Base-by-base conservation (phyloP, 1,140 invertebrate species). In the Andrena cerasifolii region DNA sequence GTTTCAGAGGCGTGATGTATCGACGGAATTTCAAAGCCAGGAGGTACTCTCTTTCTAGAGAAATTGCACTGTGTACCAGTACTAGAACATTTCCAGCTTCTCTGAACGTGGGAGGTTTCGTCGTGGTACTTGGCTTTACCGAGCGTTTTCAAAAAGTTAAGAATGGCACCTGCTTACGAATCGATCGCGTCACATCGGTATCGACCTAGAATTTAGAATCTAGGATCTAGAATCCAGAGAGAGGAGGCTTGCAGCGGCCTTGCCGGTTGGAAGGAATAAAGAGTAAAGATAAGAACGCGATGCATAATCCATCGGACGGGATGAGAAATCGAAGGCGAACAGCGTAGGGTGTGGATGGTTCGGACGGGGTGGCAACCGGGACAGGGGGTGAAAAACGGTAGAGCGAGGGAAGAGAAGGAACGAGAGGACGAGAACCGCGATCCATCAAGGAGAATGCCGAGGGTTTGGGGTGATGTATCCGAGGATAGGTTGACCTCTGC, bases 1-100 rank as follows among this genome's bases (percentile, higher is more conserved):
- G 86, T 88, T 90, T 84, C 88, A 90, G 88, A 90, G 87, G 89
- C 89, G 90, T 90, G 90, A 91, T 90, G 90, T 90, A 91, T 91
- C 90, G 90, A 90, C 89, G 85, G 89, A 89, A 91, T 90, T 90
- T 84, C 86, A 84, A 91, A 90, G 87, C 89, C 87, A 87, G 79
- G 33, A 58, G 54, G 63, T 43, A 40, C 43, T 26, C 45, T 33
- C 10, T 45, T 26, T 61, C 14, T 14, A 8, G 8, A 24, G 75
- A 71, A 77, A 77, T 59, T 31, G 56, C 74, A 28, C 67, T 7
- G 33, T 24, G 40, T 45, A 40, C 45, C 21, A 10, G 33, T 2
- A 3, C 24, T 51, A 66, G 12, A 21, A 24, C 31, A 21, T 31
- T 18, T 40, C 4, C 31, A 16, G 10, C 24, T 21, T 1, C 36